Evolutionary conservation across 2,888 invertebrate genomes (phyloP).

Genomic region (Drepana falcataria): DNA sequence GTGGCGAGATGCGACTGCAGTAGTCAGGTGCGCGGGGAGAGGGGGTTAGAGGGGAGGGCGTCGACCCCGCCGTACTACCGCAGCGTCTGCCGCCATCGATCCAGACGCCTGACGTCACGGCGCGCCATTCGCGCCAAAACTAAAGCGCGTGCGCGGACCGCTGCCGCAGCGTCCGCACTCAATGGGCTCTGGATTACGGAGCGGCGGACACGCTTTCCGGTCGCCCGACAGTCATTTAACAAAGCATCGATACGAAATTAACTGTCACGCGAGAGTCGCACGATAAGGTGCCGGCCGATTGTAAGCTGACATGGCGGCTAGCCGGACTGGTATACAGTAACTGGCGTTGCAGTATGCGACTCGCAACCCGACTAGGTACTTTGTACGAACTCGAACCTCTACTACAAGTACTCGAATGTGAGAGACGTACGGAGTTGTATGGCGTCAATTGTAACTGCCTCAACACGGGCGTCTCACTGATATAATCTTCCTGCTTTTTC

Average conservation of each 20-base stretch:
- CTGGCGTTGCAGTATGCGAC: slow-evolving; percentile 14
- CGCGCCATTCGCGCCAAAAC: slow-evolving; percentile 78
- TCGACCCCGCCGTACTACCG: slow-evolving; percentile 77
- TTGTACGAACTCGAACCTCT: slow-evolving; percentile 25
- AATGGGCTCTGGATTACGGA: slow-evolving; percentile 67
- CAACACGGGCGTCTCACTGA: slow-evolving; percentile 74
- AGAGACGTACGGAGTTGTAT: slow-evolving; percentile 76
- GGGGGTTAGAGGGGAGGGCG: slow-evolving; percentile 56
- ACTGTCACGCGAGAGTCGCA: slow-evolving; percentile 54
- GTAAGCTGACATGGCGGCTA: slow-evolving; percentile 15
- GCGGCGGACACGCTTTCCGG: slow-evolving; percentile 68
- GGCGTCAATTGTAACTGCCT: slow-evolving; percentile 70
- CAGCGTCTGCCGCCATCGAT: slow-evolving; percentile 79
- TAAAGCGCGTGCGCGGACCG: slow-evolving; percentile 70
- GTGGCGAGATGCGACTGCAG: slow-evolving; percentile 70
- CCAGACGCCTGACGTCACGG: slow-evolving; percentile 77
- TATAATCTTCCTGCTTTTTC: slow-evolving; percentile 74
- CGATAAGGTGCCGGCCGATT: slow-evolving; percentile 28
- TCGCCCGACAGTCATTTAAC: slow-evolving; percentile 47
- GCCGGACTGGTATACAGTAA: slow-evolving; percentile 32
- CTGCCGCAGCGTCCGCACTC: slow-evolving; percentile 73
- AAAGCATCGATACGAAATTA: slow-evolving; percentile 53
- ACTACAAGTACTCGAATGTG: slow-evolving; percentile 40
- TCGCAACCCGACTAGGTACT: slow-evolving; percentile 7
- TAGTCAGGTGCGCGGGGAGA: slow-evolving; percentile 63